phyloP scores from a whole-genome alignment of 2,797 vertebrate species.

The Rhinogobio ventralis region DNA sequence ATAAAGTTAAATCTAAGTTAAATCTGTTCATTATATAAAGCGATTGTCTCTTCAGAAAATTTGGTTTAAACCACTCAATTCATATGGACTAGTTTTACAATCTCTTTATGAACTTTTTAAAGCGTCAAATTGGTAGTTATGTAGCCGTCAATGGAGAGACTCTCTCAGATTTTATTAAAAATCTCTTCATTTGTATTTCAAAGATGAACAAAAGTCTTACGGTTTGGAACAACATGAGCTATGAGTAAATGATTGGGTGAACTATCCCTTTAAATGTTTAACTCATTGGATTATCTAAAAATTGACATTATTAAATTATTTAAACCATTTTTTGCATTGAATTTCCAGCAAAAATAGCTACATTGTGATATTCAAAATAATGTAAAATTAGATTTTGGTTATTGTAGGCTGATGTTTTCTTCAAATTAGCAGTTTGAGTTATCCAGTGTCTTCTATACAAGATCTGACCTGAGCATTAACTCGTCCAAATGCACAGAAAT shows the following conservation, averaged over 20 bases:
- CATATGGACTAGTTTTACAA: too few relatives aligned
- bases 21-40: too few relatives aligned
- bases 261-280: not conserved
- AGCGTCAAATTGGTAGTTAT: not conserved
- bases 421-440: not conserved
- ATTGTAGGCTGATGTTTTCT: not conserved
- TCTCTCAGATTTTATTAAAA: not conserved
- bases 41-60: too few relatives aligned
- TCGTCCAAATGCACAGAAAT: not conserved
- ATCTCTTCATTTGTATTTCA: too few relatives aligned
- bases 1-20: too few relatives aligned
- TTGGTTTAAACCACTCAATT: too few relatives aligned
- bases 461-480: conserved; percentile 14
- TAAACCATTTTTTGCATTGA: not conserved
- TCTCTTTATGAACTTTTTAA: too few relatives aligned
- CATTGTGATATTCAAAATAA: not conserved
- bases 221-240: too few relatives aligned
- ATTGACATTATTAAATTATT: not conserved
- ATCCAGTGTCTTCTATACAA: not conserved
- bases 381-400: not conserved
- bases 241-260: not conserved
- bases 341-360: not conserved
- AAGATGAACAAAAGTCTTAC: too few relatives aligned
- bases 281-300: not conserved
- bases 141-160: not conserved